These are phyloP conservation scores for Cyclina sinensis DNA, from an alignment of 1,140 invertebrate species.

Conservation along the genomic window DNA sequence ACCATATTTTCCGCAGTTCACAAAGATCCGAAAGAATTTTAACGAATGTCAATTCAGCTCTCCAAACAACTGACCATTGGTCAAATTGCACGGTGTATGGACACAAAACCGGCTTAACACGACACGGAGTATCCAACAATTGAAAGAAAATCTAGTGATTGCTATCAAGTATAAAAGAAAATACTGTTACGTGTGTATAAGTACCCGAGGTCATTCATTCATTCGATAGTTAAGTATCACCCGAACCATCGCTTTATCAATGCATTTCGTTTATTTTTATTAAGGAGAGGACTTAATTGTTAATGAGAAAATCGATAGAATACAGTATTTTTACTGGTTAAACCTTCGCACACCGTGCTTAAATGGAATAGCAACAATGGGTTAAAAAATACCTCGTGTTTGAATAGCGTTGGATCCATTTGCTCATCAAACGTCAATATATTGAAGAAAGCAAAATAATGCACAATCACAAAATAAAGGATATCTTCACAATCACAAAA, in stretches of 20 bases:
- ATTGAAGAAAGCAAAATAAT: no score
- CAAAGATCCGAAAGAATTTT: slow-evolving; percentile 1
- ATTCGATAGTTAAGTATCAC: not conserved
- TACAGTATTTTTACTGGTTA: no score
- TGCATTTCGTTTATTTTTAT: not conserved
- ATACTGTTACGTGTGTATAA: slow-evolving; percentile 8
- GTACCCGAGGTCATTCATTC: slow-evolving; percentile 3
- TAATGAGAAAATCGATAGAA: not conserved
- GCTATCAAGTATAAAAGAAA: slow-evolving; percentile 1
- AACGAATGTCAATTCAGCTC: not conserved
- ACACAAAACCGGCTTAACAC: slow-evolving; percentile 22
- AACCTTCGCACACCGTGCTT: no score
- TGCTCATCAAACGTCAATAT: no score
- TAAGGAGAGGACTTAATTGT: not conserved
- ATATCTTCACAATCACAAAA: no score
- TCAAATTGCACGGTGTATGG: not conserved
- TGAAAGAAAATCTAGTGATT: not conserved
- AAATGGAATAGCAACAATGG: no score
- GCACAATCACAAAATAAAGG: no score
- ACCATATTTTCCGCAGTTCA: not conserved
- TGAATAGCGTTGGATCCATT: no score
- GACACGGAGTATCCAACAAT: not conserved
- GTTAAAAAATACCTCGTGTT: no score
- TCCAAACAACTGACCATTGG: slow-evolving; percentile 1
- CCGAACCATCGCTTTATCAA: not conserved